Evolutionary conservation across 2,888 invertebrate genomes (phyloP).

Genomic region (Penaeus monodon): DNA sequence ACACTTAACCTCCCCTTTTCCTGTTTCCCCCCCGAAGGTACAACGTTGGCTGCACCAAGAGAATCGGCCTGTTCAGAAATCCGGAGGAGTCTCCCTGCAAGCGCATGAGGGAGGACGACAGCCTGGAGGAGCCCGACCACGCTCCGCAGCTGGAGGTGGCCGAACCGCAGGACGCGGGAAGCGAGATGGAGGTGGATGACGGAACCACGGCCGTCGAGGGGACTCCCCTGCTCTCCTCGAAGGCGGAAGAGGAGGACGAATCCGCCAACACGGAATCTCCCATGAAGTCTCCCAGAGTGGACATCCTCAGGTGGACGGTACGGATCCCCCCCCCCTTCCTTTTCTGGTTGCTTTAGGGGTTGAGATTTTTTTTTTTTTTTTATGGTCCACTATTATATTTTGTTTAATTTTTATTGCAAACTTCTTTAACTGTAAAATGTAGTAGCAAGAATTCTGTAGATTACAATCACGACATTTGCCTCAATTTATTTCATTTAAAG

Average conservation of each 20-base stretch:
- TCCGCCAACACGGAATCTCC: constrained; percentile 40
- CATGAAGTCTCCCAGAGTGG: constrained; percentile 71
- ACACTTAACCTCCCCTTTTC: too few species aligned
- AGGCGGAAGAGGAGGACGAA: constrained; percentile 21
- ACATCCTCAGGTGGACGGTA: constrained; percentile 77
- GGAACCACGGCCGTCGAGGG: not conserved
- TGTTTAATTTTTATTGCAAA: too few species aligned
- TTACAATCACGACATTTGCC: too few species aligned
- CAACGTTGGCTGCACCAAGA: constrained; percentile 70
- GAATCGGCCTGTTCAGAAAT: constrained; percentile 68
- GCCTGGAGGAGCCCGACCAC: constrained; percentile 55
- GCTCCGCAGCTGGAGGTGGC: constrained; percentile 24
- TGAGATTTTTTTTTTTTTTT: too few species aligned
- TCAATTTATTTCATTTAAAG: too few species aligned
- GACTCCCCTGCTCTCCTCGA: too few species aligned
- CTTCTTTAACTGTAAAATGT: too few species aligned
- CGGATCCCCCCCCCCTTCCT: constrained; percentile 44
- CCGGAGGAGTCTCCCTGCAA: constrained; percentile 54
- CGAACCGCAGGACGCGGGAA: constrained; percentile 26
- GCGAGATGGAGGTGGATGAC: not conserved
- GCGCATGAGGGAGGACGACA: constrained; percentile 51
- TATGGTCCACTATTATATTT: too few species aligned
- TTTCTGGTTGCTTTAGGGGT: not conserved
- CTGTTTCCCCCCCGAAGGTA: constrained; percentile 66
- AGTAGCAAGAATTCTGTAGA: too few species aligned